Conservation (phyloP, 2,797 vertebrate genomes). For the Acanthurus tractus region DNA sequence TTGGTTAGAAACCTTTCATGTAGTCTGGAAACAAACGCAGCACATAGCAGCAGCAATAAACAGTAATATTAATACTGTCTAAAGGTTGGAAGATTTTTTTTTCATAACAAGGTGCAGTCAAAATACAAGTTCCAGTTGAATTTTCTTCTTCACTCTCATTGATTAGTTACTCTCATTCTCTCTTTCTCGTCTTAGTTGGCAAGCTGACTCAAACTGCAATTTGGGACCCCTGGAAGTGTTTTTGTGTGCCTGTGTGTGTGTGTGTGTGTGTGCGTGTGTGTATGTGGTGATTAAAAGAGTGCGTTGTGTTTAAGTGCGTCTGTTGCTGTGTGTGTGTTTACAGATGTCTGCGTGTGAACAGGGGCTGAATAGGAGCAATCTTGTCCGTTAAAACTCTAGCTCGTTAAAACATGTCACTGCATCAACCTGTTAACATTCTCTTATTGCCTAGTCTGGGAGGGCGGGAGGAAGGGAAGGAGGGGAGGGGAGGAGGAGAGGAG, state of each 20-base stretch:
- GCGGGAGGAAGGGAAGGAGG: conserved; percentile 61
- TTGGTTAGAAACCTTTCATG: conserved; percentile 93
- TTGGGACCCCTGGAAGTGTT: conserved; percentile 74
- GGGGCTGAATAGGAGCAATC: conserved; percentile 70
- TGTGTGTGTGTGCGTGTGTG: conserved; percentile 29
- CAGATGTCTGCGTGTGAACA: conserved; percentile 22
- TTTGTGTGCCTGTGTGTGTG: conserved; percentile 25
- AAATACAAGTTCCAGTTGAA: conserved; percentile 94
- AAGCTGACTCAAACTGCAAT: conserved; percentile 86
- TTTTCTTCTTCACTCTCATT: conserved; percentile 74
- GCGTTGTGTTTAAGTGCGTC: conserved; percentile 1
- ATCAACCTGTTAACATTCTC: conserved; percentile 95
- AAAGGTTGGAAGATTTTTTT: conserved; percentile 93
- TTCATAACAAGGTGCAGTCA: conserved; percentile 94
- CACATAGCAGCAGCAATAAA: conserved; percentile 93
- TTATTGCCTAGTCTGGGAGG: conserved; percentile 88
- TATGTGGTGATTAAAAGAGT: not conserved
- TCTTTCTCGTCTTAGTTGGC: conserved; percentile 82
- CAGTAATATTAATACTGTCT: conserved; percentile 97
- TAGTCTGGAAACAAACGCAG: conserved; percentile 91
- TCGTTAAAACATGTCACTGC: conserved; percentile 91
- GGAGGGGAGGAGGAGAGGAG: conserved; percentile 70
- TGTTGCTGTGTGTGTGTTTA: conserved; percentile 18
- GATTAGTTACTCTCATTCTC: conserved; percentile 68
- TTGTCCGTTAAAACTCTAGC: conserved; percentile 82